Base-by-base conservation (phyloP, 2,888 invertebrate species). In the Perizoma affinitatum region DNA sequence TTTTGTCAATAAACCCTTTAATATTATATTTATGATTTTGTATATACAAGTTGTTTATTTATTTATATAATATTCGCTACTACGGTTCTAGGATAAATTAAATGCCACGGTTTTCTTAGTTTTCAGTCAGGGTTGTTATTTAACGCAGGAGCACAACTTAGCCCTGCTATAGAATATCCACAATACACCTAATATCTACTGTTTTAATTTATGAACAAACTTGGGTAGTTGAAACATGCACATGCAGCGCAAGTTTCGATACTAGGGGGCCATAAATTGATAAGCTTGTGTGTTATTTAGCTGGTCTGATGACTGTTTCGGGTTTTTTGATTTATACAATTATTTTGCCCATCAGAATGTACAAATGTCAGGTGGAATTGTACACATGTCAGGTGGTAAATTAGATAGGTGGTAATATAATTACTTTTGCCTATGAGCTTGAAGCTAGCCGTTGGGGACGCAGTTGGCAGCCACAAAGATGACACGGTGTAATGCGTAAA, bases 141-240 rank as follows among this genome's bases (percentile, higher is more conserved):
- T 0, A 8, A 8, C 0, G 1, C 52, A 4, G 43, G 33, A 34
- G 54, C 54, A 5, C 33, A 5, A 33, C 2, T 5, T 58, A 58
- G 7, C 8, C 48, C 36, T 42, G 55, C 58, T 63, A 55, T 48
- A 47, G 63, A 58, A 63, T 63, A 63, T 58, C 47, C 56, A 63
- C 52, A 63, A 63, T 59, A 55, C 41, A 55, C 57, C 38, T 61
- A 62, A 86, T 85, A 86, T 82, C 79, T 79, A 77, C 73, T 72
- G 81, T 87, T 88, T 86, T 86, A 89, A 90, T 90, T 87, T 90
- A 90, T 87, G 75, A 78, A 75, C 77, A 78, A 89, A 90, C 85
- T 90, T 90, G 83, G 76, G 75, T 84, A 82, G 80, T 82, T 78
- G 82, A 79, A 75, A 78, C 73, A 71, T 83, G 81, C 82, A 81